Evolutionary conservation across 1,140 invertebrate genomes (phyloP).

Genomic region (Maconellicoccus hirsutus): DNA sequence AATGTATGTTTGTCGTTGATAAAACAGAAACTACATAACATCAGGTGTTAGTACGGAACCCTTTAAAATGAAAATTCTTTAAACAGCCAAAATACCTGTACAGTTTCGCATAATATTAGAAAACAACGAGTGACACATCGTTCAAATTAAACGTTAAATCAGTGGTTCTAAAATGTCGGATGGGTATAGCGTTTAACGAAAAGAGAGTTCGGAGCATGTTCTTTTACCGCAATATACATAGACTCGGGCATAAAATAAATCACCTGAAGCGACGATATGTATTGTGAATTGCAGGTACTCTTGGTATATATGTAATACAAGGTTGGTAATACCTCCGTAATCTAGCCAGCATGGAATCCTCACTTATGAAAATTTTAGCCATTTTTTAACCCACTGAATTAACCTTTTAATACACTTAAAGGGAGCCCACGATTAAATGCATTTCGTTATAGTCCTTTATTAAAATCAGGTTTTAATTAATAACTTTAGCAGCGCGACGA

Average conservation of each 20-base stretch:
- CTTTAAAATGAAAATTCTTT: conserved; percentile 5
- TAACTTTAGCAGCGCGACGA: conserved; percentile 11
- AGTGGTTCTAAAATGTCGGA: background rate
- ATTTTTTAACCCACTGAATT: background rate
- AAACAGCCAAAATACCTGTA: background rate
- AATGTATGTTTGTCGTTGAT: background rate
- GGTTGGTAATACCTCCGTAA: too few relatives aligned
- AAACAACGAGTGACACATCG: background rate
- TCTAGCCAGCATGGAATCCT: too few relatives aligned
- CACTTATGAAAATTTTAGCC: background rate
- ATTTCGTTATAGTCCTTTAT: conserved; percentile 13
- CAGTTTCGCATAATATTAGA: conserved; percentile 9
- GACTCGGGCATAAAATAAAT: too few relatives aligned
- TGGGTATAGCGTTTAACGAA: too few relatives aligned
- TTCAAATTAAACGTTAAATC: background rate
- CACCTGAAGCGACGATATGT: background rate
- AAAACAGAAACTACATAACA: conserved; percentile 9
- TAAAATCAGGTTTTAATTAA: conserved; percentile 20
- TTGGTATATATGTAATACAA: too few relatives aligned
- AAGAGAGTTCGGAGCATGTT: too few relatives aligned
- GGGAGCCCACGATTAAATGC: conserved; percentile 14
- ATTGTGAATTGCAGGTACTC: background rate
- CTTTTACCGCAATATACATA: too few relatives aligned
- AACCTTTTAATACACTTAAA: conserved; percentile 9
- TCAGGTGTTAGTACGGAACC: background rate